Evolutionary conservation across 1,140 invertebrate species (phyloP), one percentile per base, ranked within the genome.

Genomic region (Zaprionus ornatus): DNA sequence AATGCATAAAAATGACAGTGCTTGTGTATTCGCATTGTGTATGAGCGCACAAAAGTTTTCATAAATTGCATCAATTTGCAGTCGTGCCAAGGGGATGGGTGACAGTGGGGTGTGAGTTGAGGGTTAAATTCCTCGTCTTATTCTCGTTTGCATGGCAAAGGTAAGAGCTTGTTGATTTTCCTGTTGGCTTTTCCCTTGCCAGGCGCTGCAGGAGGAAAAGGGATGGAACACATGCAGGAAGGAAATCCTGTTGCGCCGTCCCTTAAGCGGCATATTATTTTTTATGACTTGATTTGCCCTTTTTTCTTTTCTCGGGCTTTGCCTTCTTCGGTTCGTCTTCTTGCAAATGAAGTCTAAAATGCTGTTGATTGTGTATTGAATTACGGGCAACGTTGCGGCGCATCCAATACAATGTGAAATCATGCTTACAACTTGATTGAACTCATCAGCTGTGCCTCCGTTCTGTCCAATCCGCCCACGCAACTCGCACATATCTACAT

Each of bases 371-470:
- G 84, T 86, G 79, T 87, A 87, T 88, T 88, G 84, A 87, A 78
- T 87, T 87, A 87, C 84, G 74, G 60, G 45, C 60, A 68, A 65
- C 69, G 64, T 65, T 75, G 82, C 67, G 75, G 57, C 78, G 75
- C 77, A 86, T 82, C 70, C 50, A 85, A 85, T 80, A 70, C 70
- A 80, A 82, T 86, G 75, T 74, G 84, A 87, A 87, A 83, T 86
- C 84, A 87, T 87, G 84, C 87, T 87, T 87, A 88, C 84, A 87
- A 88, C 84, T 83, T 87, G 80, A 87, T 87, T 87, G 84, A 87
- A 87, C 84, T 87, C 84, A 87, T 87, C 84, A 88, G 80, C 66
- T 61, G 54, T 61, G 0, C 19, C 77, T 25, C 19, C 45, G 29
- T n/a, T 21, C 50, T 29, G 27, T 32, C 29, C 54, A 21, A 10